Evolutionary conservation across 2,888 invertebrate genomes (phyloP).

Genomic region (Pollenia labialis): DNA sequence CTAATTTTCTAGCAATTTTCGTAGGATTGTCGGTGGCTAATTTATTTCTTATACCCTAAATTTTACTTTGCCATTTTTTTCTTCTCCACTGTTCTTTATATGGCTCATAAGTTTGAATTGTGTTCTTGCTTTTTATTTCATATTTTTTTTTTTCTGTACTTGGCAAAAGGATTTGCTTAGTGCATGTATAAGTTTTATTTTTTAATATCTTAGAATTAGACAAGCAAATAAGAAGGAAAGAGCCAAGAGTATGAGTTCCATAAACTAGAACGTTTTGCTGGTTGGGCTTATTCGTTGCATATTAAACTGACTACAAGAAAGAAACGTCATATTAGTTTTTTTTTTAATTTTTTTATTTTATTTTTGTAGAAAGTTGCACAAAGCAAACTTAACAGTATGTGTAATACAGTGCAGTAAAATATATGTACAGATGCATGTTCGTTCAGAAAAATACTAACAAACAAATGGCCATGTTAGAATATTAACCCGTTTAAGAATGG

Average conservation of each 20-base stretch:
- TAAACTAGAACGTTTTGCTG: conserved; percentile 59
- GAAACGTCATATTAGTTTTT: conserved; percentile 61
- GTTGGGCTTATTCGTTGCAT: conserved; percentile 43
- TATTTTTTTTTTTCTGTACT: conserved; percentile 42
- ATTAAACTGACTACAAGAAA: conserved; percentile 55
- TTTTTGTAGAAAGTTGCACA: conserved; percentile 53
- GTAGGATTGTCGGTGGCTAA: no score
- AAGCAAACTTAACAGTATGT: conserved; percentile 31
- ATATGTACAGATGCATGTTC: neutral
- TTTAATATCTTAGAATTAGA: conserved; percentile 76
- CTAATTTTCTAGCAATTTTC: no score
- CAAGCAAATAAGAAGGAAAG: conserved; percentile 68
- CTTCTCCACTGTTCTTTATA: conserved; percentile 3
- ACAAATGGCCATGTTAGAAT: conserved; percentile 48
- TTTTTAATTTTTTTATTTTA: conserved; percentile 18
- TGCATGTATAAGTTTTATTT: conserved; percentile 69
- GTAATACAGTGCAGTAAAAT: conserved; percentile 41
- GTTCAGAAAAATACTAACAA: conserved; percentile 21
- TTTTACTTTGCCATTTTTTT: neutral
- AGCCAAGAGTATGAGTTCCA: conserved; percentile 46
- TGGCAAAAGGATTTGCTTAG: conserved; percentile 58
- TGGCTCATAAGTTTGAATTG: conserved; percentile 55
- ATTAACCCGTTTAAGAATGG: conserved; percentile 44
- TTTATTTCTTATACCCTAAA: no score
- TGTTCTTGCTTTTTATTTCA: conserved; percentile 38